Evolutionary conservation across 2,113 vertebrate genomes (phyloP).

Genomic region (Cheirogaleus medius): DNA sequence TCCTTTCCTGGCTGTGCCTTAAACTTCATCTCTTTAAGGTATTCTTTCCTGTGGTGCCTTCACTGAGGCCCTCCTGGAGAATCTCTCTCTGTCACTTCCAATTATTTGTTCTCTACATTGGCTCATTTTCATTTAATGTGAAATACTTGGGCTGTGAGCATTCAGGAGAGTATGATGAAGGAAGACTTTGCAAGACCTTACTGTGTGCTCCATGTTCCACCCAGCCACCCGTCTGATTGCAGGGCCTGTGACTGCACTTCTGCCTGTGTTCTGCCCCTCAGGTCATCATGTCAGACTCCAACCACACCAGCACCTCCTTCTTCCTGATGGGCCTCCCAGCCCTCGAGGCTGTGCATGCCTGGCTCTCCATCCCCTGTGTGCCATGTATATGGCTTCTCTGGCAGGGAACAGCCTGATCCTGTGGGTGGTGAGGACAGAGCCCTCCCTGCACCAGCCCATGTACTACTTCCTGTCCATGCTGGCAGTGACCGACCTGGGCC

Average conservation of each 20-base stretch:
- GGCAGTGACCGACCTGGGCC: slow-evolving; percentile 30
- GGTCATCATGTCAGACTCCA: neutral
- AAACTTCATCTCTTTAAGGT: neutral
- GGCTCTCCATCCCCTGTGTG: slow-evolving; percentile 69
- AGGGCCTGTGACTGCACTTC: neutral
- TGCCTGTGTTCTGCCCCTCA: neutral
- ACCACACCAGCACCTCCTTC: slow-evolving; percentile 30
- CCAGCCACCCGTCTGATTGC: neutral
- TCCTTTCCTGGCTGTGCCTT: neutral
- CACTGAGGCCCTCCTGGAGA: neutral
- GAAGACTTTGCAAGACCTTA: neutral
- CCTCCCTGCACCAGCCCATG: slow-evolving; percentile 70
- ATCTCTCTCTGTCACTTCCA: neutral
- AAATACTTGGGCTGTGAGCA: neutral
- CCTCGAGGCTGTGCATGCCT: slow-evolving; percentile 4
- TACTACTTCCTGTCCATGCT: slow-evolving; percentile 62
- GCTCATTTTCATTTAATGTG: neutral
- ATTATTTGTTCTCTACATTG: neutral
- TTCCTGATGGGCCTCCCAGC: slow-evolving; percentile 61
- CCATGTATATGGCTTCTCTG: slow-evolving; percentile 57
- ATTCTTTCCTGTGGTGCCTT: neutral
- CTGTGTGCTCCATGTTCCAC: neutral
- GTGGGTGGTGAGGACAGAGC: slow-evolving; percentile 65
- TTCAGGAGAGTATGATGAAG: neutral
- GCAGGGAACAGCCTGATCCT: slow-evolving; percentile 65